Percentiles rank a stretch among this genome's conserved stretches.
These are phyloP conservation scores for Morus bassanus DNA, from an alignment of 2,797 vertebrate species.

Conservation along the genomic window DNA sequence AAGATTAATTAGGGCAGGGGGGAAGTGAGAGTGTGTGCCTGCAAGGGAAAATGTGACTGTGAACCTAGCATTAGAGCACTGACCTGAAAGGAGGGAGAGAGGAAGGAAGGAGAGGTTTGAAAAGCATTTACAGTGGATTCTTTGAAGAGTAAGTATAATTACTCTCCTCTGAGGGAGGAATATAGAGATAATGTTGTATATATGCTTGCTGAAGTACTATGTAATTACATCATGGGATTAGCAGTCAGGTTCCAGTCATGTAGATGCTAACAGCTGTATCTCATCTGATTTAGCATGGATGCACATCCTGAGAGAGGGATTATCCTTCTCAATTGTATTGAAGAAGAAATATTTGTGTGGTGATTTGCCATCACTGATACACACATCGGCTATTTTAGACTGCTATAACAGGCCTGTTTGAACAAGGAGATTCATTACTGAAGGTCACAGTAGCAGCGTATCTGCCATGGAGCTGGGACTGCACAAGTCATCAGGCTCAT, in stretches of 20 bases:
- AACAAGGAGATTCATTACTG: neutral
- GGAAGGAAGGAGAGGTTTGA: constrained; percentile 11
- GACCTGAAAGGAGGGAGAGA: constrained; percentile 49
- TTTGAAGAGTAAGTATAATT: constrained; percentile 40
- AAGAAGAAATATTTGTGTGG: neutral
- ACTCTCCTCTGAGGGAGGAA: neutral
- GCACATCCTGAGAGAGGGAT: neutral
- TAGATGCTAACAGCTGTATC: constrained; percentile 20
- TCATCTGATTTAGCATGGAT: neutral
- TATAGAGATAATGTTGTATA: neutral
- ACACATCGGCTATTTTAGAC: rapidly evolving
- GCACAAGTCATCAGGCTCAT: neutral
- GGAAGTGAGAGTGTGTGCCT: constrained; percentile 13
- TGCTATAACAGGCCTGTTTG: neutral
- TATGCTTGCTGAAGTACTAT: neutral
- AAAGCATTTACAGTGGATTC: neutral
- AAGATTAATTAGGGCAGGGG: constrained; percentile 42
- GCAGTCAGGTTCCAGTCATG: neutral
- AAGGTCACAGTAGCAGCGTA: neutral
- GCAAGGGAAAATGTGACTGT: constrained; percentile 35
- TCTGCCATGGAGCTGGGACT: neutral
- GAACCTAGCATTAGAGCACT: constrained; percentile 49
- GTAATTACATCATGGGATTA: neutral
- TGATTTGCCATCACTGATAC: neutral
- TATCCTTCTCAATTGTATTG: neutral